phyloP scores from a whole-genome alignment of 2,888 invertebrate genomes.

The Crioceris asparagi region DNA sequence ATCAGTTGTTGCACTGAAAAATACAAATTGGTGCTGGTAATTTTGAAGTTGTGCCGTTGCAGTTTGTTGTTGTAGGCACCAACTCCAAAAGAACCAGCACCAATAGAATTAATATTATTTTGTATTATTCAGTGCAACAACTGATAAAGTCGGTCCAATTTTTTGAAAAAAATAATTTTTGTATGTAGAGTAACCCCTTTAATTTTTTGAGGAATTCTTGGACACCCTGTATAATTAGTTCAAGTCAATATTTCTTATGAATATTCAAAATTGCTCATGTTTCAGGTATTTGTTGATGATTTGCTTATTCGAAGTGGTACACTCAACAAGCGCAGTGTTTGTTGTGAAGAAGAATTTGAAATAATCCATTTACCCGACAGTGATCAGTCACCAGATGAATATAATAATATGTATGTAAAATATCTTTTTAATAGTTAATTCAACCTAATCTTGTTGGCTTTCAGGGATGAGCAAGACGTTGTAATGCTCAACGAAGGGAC shows the following conservation, averaged over 20 bases:
- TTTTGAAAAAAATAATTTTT: slow-evolving; percentile 1
- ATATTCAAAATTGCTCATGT: neutral
- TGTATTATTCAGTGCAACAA: no score
- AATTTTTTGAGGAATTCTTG: no score
- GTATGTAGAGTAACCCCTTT: slow-evolving; percentile 3
- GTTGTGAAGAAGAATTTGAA: slow-evolving; percentile 16
- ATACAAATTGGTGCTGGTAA: no score
- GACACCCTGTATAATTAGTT: no score
- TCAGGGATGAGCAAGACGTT: slow-evolving; percentile 12
- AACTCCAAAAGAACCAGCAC: no score
- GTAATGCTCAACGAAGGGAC: slow-evolving; percentile 23
- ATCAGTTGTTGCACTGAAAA: no score
- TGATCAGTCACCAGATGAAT: slow-evolving; percentile 23
- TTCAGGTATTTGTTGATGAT: slow-evolving; percentile 69
- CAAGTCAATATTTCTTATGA: no score
- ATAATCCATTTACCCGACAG: slow-evolving; percentile 30
- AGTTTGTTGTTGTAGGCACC: no score
- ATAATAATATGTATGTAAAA: slow-evolving; percentile 5
- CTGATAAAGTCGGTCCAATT: no score
- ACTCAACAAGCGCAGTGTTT: no score
- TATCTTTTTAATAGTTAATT: neutral
- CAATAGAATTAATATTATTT: no score
- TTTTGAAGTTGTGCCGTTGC: no score
- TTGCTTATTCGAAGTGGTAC: slow-evolving; percentile 67
- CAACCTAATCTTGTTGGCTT: slow-evolving; percentile 19